Percentiles rank a stretch among this genome's conserved stretches.
phyloP scores from a whole-genome alignment of 2,888 invertebrate species.

The Drepana falcataria region DNA sequence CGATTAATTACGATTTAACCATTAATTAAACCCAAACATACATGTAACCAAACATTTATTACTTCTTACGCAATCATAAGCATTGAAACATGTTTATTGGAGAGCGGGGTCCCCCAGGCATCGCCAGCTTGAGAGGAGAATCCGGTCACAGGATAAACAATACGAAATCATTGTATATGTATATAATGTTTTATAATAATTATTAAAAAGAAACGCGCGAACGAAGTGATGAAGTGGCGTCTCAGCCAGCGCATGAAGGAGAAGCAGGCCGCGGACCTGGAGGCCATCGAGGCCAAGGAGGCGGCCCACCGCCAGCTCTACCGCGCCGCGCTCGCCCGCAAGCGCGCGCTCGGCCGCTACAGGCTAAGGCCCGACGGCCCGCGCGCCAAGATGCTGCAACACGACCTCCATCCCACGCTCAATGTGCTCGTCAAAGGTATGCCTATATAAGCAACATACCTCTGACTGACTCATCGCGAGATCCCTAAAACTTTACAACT shows the following conservation, averaged over 20 bases:
- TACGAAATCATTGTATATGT: neutral
- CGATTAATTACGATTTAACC: no score
- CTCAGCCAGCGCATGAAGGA: constrained; percentile 77
- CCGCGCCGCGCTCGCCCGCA: constrained; percentile 77
- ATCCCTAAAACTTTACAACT: no score
- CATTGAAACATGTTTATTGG: no score
- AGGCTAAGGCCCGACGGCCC: constrained; percentile 78
- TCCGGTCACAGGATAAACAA: constrained; percentile 5
- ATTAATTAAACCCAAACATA: no score
- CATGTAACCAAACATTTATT: no score
- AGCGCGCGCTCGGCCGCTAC: constrained; percentile 79
- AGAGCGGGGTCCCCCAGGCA: no score
- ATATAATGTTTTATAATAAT: neutral
- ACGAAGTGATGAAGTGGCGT: constrained; percentile 83
- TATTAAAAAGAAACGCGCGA: constrained; percentile 78
- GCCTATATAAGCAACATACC: no score
- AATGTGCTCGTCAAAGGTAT: constrained; percentile 83
- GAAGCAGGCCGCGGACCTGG: constrained; percentile 81
- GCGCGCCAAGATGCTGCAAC: constrained; percentile 66
- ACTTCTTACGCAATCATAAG: no score
- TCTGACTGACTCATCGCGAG: no score
- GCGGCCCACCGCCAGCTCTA: constrained; percentile 83
- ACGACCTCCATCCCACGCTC: constrained; percentile 75
- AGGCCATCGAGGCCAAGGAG: constrained; percentile 81
- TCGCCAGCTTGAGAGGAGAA: no score